Evolutionary conservation across 1,140 invertebrate genomes (phyloP), one percentile per base, ranked within the genome.

Genomic region (Drosophila persimilis): DNA sequence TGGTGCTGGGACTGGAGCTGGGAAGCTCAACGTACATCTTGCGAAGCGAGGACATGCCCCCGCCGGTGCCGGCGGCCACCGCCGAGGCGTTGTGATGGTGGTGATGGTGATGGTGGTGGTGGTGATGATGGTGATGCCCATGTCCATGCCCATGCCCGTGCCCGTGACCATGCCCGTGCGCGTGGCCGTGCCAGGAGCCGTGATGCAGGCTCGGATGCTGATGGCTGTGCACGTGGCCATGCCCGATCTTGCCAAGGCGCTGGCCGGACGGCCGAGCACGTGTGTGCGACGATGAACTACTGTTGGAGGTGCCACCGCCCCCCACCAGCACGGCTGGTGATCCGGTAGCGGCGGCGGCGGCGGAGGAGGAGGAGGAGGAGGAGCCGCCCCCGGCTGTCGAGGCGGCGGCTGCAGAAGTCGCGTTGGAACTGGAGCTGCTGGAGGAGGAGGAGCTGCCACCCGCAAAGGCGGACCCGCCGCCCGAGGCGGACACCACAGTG

Each of bases 201-300:
- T 80, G 63, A 39, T 81, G 83, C 60, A 86, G 41, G 54, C 83
- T 85, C 50, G 80, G 80, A 60, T 90, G 88, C 56, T 90, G 89
- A 50, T 90, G 89, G 44, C 84, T 88, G 20, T 90, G 88, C 35
- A 88, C 83, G 48, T 88, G 80, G 0, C 80, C 74, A 29, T 84
- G 72, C 22, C 83, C 74, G 22, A 86, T 75, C 39, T 69, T 72
- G 8, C 61, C 67, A n/a, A 45, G 17, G 22, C 73, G 63, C 41
- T 76, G 66, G 46, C 81, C 63, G 22, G 73, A 75, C 11, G 69
- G 77, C 29, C 77, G 35, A 13, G 35, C 35, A 39, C 35, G 81
- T 13, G 62, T 62, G 55, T 83, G 72, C 39, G 72, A 55, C 20
- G 61, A 63, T 4, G 52, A 41, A 17, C 39, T n/a, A 26, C 15